These are phyloP conservation scores for Percopsis omiscomaycus DNA, from an alignment of 2,797 vertebrate species.

Conservation along the genomic window DNA sequence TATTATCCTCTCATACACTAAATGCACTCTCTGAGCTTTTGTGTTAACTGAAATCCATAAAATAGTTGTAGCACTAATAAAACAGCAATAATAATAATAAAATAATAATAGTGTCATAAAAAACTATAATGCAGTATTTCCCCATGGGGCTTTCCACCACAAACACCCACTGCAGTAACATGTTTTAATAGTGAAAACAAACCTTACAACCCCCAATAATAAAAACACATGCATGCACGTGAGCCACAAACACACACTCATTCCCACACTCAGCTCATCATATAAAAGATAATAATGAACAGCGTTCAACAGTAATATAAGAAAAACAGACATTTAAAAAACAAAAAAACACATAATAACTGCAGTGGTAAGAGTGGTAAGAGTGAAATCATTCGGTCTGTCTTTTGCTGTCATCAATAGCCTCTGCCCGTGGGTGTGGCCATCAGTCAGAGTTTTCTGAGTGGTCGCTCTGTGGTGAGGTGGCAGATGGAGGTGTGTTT, in stretches of 20 bases:
- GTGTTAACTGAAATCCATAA: conserved; percentile 62
- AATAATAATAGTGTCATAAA: conserved; percentile 52
- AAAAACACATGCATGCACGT: conserved; percentile 63
- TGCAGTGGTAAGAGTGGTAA: conserved; percentile 72
- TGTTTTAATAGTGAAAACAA: conserved; percentile 67
- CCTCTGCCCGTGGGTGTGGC: conserved; percentile 35
- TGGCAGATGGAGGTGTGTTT: conserved; percentile 82
- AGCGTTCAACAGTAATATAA: conserved; percentile 49
- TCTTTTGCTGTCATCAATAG: conserved; percentile 56
- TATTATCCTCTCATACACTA: conserved; percentile 76
- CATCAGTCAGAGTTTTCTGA: conserved; percentile 90
- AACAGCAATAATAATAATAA: conserved; percentile 72
- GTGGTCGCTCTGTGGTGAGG: conserved; percentile 86
- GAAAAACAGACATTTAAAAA: conserved; percentile 40
- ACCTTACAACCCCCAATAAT: conserved; percentile 57
- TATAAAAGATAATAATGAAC: conserved; percentile 49
- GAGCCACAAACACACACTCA: conserved; percentile 24
- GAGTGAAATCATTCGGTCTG: conserved; percentile 71
- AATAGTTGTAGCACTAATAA: conserved; percentile 67
- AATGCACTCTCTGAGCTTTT: conserved; percentile 69
- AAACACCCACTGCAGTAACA: conserved; percentile 73
- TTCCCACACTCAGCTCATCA: conserved; percentile 51
- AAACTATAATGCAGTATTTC: conserved; percentile 61
- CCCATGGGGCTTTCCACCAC: conserved; percentile 30
- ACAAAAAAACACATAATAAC: conserved; percentile 61